Base-by-base conservation (phyloP, 2,888 invertebrate genomes). In the Pristionchus maxplancki region DNA sequence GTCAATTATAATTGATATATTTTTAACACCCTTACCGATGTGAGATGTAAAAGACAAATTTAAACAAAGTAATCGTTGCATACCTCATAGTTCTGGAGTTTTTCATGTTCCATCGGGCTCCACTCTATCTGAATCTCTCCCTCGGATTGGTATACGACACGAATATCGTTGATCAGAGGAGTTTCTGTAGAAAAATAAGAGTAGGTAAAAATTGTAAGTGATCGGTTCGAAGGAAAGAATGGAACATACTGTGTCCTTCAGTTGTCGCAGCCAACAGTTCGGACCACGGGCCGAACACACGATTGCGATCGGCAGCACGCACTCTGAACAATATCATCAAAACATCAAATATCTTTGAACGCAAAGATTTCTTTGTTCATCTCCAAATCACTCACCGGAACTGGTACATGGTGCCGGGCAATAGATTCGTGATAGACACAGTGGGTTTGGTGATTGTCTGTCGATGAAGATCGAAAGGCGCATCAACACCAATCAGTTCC, bases 361-460 rank as follows among this genome's bases (percentile, higher is more conserved):
- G n/a, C n/a, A n/a, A n/a, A n/a, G n/a, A n/a, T n/a, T n/a, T n/a
- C n/a, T n/a, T n/a, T n/a, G n/a, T 48, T 48, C 48, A 8, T 15
- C 50, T 50, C 1, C 31, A 11, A 62, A 17, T 64, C 15, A 50
- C 71, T 87, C 50, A 87, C 87, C 93, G 90, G 87, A 95, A 92
- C 67, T 90, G 90, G 91, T 94, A 94, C 88, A 92, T 91, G n/a
- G 93, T 94, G 50, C 94, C 94, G 34, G 94, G 93, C 40, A 95
- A 90, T 40, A 94, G 91, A 88, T 93, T 94, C 11, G 94, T 92
- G 88, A 95, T 92, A 58, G 93, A 94, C 24, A 93, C 93, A 15
- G 93, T 92, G 40, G 94, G 94, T 82, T 94, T 93, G 48, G 93
- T 92, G 87, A 94, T 93, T 9, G 94, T 94, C 89, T 93, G 93